Evolutionary conservation across 2,113 vertebrate species (phyloP), one percentile per base, ranked within the genome.

Genomic region (Lampris megalopsis): DNA sequence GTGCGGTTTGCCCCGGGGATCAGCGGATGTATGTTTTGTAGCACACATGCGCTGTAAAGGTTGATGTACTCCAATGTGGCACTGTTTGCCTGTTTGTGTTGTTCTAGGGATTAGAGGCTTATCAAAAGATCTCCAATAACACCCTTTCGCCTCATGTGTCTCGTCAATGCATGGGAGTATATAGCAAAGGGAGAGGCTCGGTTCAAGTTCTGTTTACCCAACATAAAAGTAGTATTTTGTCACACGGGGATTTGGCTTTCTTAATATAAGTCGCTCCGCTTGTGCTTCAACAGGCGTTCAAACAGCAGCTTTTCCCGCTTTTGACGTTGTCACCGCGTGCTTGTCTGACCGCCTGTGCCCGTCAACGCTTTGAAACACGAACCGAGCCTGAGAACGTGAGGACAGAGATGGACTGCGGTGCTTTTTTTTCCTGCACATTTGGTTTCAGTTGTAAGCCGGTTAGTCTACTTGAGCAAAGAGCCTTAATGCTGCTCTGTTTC

Each of bases 371-470:
- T 82, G 81, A 87, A 86, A 80, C 50, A 6, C 0, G 50, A 82
- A 70, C 63, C 66, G 37, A 63, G 71, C 62, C 63, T 73, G 68
- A 38, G 64, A 80, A 70, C 56, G 43, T 48, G 49, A 42, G 49
- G 11, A 6, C 45, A 36, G 24, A 2, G 61, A 73, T 57, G 49
- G 40, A 49, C 36, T 42, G 60, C 72, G 69, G 50, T 71, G n/a
- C 4, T 5, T 61, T 85, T 83, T 84, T 75, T 80, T 73, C 77
- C 75, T 72, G 82, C 82, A 80, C 65, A 81, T 87, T 80, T 62
- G 66, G 59, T 75, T 86, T 82, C 24, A 47, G 68, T 49, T 57
- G 59, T 70, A 65, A 41, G 38, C 13, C 24, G 3, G 10, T 50
- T 8, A 67, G 38, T 82, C 73, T 56, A 37, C 58, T 80, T 68